phyloP scores from a whole-genome alignment of 1,140 invertebrate species.

The Magallana ariakensis region DNA sequence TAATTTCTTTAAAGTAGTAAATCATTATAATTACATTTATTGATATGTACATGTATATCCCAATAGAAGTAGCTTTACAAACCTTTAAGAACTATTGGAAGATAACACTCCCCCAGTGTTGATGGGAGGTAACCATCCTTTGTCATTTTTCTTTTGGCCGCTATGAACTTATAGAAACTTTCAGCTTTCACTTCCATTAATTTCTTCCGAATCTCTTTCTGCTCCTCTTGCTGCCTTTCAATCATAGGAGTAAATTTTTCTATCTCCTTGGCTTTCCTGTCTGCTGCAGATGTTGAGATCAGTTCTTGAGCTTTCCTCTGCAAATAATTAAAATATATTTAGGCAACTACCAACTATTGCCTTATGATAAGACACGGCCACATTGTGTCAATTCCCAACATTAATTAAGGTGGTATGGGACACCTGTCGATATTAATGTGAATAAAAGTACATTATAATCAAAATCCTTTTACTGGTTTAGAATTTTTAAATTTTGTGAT shows the following conservation, averaged over 20 bases:
- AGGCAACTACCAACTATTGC: no score
- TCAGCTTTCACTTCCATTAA: neutral
- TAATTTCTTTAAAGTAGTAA: no score
- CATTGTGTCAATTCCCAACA: no score
- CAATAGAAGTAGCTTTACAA: neutral
- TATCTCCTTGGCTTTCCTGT: neutral
- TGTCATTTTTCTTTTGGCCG: neutral
- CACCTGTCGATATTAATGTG: no score
- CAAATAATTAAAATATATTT: neutral
- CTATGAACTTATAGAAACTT: neutral
- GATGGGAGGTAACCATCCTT: neutral
- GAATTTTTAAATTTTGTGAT: no score
- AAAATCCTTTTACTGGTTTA: no score
- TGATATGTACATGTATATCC: no score
- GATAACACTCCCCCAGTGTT: neutral
- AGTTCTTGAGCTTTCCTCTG: neutral
- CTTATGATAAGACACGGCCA: no score
- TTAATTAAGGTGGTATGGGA: no score
- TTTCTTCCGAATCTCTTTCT: neutral
- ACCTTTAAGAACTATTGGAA: conserved; percentile 14
- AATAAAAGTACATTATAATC: no score
- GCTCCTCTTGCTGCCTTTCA: neutral
- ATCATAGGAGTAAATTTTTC: no score
- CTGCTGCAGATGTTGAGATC: neutral
- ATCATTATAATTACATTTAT: no score